phyloP scores from a whole-genome alignment of 2,797 vertebrate genomes.

The Schizopygopsis malacanthus region DNA sequence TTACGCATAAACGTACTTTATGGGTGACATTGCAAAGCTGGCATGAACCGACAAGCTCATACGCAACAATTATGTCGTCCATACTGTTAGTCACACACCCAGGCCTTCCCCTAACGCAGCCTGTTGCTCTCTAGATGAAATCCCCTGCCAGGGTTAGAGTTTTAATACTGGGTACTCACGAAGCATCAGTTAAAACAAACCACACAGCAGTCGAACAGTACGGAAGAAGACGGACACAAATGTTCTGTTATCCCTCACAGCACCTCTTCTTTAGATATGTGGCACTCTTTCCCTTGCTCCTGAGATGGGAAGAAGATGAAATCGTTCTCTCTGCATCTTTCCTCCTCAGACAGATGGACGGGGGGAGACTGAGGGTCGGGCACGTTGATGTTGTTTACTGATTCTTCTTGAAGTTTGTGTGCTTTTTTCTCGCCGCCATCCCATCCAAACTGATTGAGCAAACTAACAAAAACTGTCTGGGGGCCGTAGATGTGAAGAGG shows the following conservation, averaged over 20 bases:
- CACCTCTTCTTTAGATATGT: conserved; percentile 78
- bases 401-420: conserved; percentile 38
- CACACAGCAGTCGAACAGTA: neutral
- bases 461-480: conserved; percentile 78
- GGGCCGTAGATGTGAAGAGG: conserved; percentile 78
- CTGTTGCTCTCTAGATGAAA: conserved; percentile 14
- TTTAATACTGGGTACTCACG: conserved; percentile 15
- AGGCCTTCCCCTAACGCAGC: neutral
- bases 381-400: conserved; percentile 34
- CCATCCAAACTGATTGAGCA: conserved; percentile 76
- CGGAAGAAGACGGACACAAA: neutral
- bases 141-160: conserved; percentile 36
- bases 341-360: conserved; percentile 75
- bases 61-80: neutral
- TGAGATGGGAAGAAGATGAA: conserved; percentile 75
- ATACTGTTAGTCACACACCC: neutral
- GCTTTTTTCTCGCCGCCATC: conserved; percentile 58
- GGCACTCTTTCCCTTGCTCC: conserved; percentile 80
- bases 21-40: conserved; percentile 2
- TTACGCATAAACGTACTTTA: neutral
- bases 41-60: neutral
- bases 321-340: conserved; percentile 65
- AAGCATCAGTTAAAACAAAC: conserved; percentile 25
- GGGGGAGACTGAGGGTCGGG: conserved; percentile 64
- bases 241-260: conserved; percentile 57